Percentiles rank a stretch among this genome's conserved stretches.
Conservation (phyloP, 2,888 invertebrate genomes). For the Bursaphelenchus okinawaensis region DNA sequence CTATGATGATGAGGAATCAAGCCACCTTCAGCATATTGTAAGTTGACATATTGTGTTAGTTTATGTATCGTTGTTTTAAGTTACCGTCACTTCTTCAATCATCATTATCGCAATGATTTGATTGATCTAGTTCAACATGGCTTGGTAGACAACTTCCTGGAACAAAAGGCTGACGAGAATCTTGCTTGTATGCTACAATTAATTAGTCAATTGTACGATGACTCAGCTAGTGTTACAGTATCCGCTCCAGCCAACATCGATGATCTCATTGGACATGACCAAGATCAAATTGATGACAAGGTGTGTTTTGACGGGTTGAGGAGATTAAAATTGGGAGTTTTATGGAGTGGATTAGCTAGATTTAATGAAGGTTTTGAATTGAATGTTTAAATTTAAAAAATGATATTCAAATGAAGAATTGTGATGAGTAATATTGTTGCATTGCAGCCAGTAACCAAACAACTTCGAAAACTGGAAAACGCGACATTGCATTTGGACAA, state of each 20-base stretch:
- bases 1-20: slow-evolving; percentile 30
- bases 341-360: not conserved
- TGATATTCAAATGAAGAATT: not conserved
- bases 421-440: not conserved
- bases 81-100: slow-evolving; percentile 52
- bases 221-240: slow-evolving; percentile 9
- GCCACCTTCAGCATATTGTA: slow-evolving; percentile 41
- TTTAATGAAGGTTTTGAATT: not conserved
- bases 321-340: not conserved
- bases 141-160: slow-evolving; percentile 16
- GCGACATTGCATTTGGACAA: slow-evolving; percentile 45
- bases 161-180: not conserved
- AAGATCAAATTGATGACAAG: not conserved
- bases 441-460: slow-evolving; percentile 37
- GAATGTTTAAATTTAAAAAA: not conserved
- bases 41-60: slow-evolving; percentile 10
- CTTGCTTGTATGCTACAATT: slow-evolving; percentile 6
- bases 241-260: not conserved
- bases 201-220: slow-evolving; percentile 8
- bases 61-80: slow-evolving; percentile 13
- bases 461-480: slow-evolving; percentile 46
- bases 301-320: not conserved
- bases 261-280: not conserved
- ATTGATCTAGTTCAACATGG: slow-evolving; percentile 28
- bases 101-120: slow-evolving; percentile 45